These are phyloP conservation scores for Sesia apiformis DNA, from an alignment of 2,888 invertebrate genomes.

Conservation along the genomic window DNA sequence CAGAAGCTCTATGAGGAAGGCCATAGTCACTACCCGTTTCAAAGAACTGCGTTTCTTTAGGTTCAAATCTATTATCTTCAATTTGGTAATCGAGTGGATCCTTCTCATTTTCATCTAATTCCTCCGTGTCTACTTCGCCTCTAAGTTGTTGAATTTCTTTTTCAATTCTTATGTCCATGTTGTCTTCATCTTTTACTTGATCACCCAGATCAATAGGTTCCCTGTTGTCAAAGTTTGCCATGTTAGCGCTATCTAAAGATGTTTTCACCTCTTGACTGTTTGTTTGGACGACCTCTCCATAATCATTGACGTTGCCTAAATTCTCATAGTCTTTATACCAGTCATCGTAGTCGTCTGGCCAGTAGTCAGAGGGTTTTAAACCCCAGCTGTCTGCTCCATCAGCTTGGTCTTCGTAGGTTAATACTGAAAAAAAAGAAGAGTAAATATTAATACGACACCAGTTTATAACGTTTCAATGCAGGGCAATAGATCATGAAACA, in stretches of 20 bases:
- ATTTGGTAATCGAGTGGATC: conserved; percentile 33
- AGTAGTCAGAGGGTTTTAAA: background rate
- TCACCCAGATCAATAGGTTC: background rate
- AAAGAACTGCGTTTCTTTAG: conserved; percentile 8
- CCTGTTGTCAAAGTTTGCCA: background rate
- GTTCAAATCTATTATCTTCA: conserved; percentile 43
- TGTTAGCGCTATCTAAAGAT: background rate
- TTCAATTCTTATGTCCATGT: conserved; percentile 2
- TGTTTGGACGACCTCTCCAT: background rate
- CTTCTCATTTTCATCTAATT: conserved; percentile 5
- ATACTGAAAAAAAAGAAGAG: background rate
- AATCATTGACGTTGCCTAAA: conserved; percentile 2
- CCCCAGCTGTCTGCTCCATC: background rate
- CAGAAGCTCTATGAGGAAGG: background rate
- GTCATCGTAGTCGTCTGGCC: background rate
- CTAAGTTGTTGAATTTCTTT: conserved; percentile 8
- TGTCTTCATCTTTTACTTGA: background rate
- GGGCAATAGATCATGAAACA: no score
- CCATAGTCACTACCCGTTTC: background rate
- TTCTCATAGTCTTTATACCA: background rate
- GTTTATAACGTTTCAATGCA: no score
- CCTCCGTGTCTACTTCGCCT: conserved; percentile 6
- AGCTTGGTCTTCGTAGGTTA: background rate
- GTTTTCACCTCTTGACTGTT: background rate
- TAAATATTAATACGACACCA: no score